A percentile compares a stretch with the other conserved stretches of the same genome.
Conservation (phyloP, 2,797 vertebrate genomes). For the Pangasius mekongensis region DNA sequence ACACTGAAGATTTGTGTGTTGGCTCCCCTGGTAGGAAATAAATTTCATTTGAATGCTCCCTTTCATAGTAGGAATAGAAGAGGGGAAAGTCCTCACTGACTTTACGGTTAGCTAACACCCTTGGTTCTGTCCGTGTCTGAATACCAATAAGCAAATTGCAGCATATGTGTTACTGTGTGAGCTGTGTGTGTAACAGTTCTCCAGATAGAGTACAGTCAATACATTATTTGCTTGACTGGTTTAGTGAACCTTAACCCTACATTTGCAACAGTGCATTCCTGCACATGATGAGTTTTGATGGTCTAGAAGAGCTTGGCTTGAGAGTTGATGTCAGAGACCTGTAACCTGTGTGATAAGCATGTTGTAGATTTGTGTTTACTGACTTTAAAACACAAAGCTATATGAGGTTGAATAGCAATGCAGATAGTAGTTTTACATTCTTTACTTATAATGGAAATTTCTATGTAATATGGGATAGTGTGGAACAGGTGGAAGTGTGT, state of each 20-base stretch:
- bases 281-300: constrained; percentile 18
- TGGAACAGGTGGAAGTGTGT: not conserved
- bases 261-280: constrained; percentile 34
- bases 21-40: constrained; percentile 46
- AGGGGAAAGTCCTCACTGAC: constrained; percentile 21
- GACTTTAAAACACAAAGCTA: not conserved
- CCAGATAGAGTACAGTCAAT: constrained; percentile 22
- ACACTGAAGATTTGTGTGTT: constrained; percentile 52
- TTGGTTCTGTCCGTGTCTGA: constrained; percentile 12
- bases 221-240: constrained; percentile 30
- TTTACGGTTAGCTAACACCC: constrained; percentile 36
- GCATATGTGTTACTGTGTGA: constrained; percentile 58
- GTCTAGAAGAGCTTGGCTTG: constrained; percentile 1
- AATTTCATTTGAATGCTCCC: constrained; percentile 54
- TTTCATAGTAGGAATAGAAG: constrained; percentile 49
- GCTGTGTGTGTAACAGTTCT: constrained; percentile 40
- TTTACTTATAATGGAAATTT: not conserved
- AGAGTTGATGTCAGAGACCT: constrained; percentile 14
- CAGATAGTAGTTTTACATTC: constrained; percentile 11
- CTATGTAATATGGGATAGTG: not conserved
- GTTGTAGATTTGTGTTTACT: constrained; percentile 6
- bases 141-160: constrained; percentile 41
- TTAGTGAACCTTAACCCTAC: constrained; percentile 20
- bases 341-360: constrained; percentile 8
- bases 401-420: not conserved